Evolutionary conservation across 2,888 invertebrate species (phyloP).

Genomic region (Oligia latruncula): DNA sequence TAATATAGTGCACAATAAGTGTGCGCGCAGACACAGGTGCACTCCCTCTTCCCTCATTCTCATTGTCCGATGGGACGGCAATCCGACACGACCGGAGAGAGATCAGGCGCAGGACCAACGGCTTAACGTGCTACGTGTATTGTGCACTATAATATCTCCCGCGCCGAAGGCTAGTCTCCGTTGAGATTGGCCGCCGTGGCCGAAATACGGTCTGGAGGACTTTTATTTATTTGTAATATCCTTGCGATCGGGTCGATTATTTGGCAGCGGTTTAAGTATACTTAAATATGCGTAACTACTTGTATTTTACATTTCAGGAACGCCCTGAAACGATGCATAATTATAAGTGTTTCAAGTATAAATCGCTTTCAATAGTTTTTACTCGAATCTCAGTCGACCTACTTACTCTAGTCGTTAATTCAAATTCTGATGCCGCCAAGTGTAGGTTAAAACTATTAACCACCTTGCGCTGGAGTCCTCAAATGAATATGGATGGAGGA

Average conservation of each 20-base stretch:
- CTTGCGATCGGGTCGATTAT: background rate
- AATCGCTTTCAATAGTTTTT: background rate
- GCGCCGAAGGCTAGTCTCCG: too few relatives aligned
- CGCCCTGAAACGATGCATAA: background rate
- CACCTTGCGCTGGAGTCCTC: background rate
- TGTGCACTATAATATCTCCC: too few relatives aligned
- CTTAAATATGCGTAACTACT: background rate
- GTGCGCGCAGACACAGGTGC: too few relatives aligned
- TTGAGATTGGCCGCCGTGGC: too few relatives aligned
- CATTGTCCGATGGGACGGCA: too few relatives aligned
- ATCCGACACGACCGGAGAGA: too few relatives aligned
- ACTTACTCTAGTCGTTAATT: background rate
- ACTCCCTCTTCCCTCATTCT: too few relatives aligned
- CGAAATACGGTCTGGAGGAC: too few relatives aligned
- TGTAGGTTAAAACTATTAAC: background rate
- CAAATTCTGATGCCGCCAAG: background rate
- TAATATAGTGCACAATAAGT: too few relatives aligned
- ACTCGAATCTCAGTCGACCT: background rate
- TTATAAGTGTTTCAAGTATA: too few relatives aligned
- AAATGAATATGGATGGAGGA: conserved; percentile 22
- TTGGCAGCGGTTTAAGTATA: background rate
- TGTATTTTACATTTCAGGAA: background rate
- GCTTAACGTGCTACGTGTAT: too few relatives aligned
- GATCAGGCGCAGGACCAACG: too few relatives aligned
- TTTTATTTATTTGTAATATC: background rate